Percentiles rank a stretch among this genome's conserved stretches.
These are phyloP conservation scores for Pherbina coryleti DNA, from an alignment of 2,888 invertebrate species.

Conservation along the genomic window DNA sequence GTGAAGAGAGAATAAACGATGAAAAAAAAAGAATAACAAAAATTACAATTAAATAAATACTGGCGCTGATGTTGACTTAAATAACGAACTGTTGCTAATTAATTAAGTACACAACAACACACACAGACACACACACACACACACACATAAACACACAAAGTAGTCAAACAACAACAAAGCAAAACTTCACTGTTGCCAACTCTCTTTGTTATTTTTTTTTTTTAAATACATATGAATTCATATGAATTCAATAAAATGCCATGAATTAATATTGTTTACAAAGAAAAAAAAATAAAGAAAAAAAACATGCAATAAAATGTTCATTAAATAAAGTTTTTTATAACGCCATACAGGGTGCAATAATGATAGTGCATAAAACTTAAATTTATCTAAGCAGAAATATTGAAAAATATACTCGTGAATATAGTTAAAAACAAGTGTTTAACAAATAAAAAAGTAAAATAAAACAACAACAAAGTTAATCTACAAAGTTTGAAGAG, in stretches of 20 bases:
- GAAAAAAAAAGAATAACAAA: slow-evolving; percentile 4
- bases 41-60: slow-evolving; percentile 15
- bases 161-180: neutral
- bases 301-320: neutral
- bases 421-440: slow-evolving; percentile 11
- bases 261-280: neutral
- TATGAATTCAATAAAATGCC: neutral
- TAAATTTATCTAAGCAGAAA: neutral
- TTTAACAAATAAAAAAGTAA: neutral
- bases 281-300: too few species aligned
- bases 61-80: slow-evolving; percentile 22
- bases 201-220: neutral
- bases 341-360: neutral
- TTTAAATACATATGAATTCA: too few species aligned
- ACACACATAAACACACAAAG: neutral
- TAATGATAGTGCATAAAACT: neutral
- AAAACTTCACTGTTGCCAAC: neutral
- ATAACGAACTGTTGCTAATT: slow-evolving; percentile 35
- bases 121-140: neutral
- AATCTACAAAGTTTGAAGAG: neutral
- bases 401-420: neutral
- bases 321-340: neutral
- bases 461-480: slow-evolving; percentile 21
- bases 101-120: slow-evolving; percentile 33
- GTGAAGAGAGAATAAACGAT: neutral